Conservation (phyloP, 2,888 invertebrate species). For the Drosophila neutralis region DNA sequence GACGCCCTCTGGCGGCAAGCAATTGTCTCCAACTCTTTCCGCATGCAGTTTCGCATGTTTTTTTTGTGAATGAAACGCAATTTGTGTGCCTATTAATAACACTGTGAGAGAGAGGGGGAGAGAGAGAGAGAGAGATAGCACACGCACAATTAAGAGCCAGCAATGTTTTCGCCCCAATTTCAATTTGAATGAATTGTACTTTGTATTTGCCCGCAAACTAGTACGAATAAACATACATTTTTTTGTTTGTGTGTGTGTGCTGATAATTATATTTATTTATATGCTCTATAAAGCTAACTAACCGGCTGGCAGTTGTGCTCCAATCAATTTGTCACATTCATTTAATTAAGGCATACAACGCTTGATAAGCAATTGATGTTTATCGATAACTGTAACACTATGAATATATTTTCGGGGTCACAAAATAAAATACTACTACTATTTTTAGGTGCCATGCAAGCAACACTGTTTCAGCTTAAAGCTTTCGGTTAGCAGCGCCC, state of each 20-base stretch:
- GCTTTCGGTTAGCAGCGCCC: conserved; percentile 48
- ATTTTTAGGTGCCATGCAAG: background rate
- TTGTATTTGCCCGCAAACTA: conserved; percentile 21
- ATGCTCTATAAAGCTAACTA: conserved; percentile 16
- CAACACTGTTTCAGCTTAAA: conserved; percentile 47
- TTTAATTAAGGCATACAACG: conserved; percentile 40
- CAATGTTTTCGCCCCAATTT: conserved; percentile 52
- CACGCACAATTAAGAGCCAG: conserved; percentile 46
- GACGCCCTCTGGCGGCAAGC: conserved; percentile 43
- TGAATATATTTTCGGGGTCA: background rate
- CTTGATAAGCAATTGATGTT: conserved; percentile 35
- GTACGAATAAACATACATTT: background rate
- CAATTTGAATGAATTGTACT: conserved; percentile 47
- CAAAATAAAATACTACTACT: conserved; percentile 4
- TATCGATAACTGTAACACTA: conserved; percentile 3
- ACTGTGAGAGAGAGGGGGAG: background rate
- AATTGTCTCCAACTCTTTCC: background rate
- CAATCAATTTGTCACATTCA: conserved; percentile 47
- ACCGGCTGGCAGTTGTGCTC: conserved; percentile 2
- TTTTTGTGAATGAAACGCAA: conserved; percentile 58
- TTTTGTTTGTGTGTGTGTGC: background rate
- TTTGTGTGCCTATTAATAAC: conserved; percentile 39
- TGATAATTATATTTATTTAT: conserved; percentile 22
- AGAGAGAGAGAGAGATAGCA: background rate
- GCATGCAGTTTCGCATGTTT: conserved; percentile 18